Evolutionary conservation across 2,888 invertebrate genomes (phyloP).

Genomic region (Mimachlamys varia): DNA sequence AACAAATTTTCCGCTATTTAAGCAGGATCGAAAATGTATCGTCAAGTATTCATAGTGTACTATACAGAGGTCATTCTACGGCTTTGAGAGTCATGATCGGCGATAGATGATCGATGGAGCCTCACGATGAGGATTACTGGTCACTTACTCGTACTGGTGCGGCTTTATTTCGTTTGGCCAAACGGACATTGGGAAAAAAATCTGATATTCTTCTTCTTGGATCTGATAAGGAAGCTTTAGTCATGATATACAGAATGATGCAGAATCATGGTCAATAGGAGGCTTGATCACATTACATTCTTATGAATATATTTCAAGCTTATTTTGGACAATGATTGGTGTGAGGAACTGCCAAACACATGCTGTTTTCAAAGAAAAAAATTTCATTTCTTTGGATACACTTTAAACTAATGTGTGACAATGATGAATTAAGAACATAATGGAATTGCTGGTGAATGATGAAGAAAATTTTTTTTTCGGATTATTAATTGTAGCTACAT

Average conservation of each 20-base stretch:
- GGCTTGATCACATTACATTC: neutral
- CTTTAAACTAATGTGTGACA: neutral
- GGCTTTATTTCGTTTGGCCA: neutral
- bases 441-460: neutral
- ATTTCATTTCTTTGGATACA: neutral
- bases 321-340: neutral
- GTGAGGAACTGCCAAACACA: neutral
- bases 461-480: neutral
- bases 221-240: neutral
- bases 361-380: neutral
- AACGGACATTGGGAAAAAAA: neutral
- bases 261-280: neutral
- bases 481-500: neutral
- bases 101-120: neutral
- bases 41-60: constrained; percentile 32
- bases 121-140: neutral
- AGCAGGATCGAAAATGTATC: constrained; percentile 30
- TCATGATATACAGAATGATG: neutral
- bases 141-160: neutral
- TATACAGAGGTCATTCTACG: neutral
- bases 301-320: neutral
- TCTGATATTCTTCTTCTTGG: neutral
- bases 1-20: constrained; percentile 36
- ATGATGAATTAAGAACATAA: neutral
- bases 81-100: neutral